Percentiles rank a stretch among this genome's conserved stretches.
These are phyloP conservation scores for Aulostomus chinensis DNA, from an alignment of 2,797 vertebrate genomes.

Conservation along the genomic window DNA sequence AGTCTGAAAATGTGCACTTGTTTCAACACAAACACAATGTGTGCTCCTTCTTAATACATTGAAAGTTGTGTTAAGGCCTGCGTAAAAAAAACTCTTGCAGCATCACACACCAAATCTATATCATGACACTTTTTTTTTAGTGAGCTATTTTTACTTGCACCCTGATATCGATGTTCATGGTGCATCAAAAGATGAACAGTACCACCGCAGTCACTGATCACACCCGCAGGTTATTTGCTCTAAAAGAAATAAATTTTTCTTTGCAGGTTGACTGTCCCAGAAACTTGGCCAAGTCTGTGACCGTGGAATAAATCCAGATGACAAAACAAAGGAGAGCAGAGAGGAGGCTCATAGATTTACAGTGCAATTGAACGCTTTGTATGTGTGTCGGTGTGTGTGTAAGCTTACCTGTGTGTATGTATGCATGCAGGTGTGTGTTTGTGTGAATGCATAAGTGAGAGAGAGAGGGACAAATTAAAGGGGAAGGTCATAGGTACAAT, in stretches of 20 bases:
- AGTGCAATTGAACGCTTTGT: conserved; percentile 58
- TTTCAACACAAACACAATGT: no score
- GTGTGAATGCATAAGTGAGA: background rate
- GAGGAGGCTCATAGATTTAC: conserved; percentile 45
- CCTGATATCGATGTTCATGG: no score
- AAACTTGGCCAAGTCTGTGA: conserved; percentile 97
- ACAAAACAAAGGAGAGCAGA: conserved; percentile 25
- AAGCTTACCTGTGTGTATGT: conserved; percentile 12
- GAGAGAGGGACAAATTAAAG: conserved; percentile 6
- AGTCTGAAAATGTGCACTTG: no score
- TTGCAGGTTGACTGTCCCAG: conserved; percentile 95
- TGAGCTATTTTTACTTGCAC: no score
- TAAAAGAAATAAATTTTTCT: conserved; percentile 12
- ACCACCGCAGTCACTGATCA: no score
- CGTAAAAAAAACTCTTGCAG: no score
- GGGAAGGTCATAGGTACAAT: conserved; percentile 20
- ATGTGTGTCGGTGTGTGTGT: conserved; percentile 20
- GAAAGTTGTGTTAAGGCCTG: no score
- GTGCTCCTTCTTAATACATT: no score
- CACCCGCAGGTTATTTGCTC: conserved; percentile 9
- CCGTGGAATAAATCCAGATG: conserved; percentile 85
- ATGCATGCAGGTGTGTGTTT: background rate
- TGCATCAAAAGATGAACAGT: no score
- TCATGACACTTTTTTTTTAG: no score
- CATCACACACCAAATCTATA: no score